These are phyloP conservation scores for Belgica antarctica DNA, from an alignment of 2,888 invertebrate genomes.

Conservation along the genomic window DNA sequence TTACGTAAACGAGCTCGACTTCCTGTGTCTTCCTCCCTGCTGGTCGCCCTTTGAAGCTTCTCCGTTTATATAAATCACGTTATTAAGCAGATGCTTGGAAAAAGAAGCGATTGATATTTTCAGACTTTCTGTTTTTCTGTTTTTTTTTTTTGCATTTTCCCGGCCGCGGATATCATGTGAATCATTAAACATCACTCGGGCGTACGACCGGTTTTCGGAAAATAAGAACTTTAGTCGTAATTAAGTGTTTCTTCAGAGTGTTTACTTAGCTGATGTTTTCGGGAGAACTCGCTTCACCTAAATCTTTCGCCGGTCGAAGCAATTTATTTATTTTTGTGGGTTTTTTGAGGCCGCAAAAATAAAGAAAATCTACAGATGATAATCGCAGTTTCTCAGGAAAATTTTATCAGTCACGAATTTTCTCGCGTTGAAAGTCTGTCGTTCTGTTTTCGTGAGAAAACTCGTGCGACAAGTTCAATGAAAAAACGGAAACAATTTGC, in stretches of 20 bases:
- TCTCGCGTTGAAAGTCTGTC: no score
- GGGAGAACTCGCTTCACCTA: conserved; percentile 3
- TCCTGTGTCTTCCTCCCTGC: no score
- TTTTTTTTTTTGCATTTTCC: background rate
- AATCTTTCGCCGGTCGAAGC: background rate
- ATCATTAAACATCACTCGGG: conserved; percentile 1
- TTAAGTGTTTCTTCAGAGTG: background rate
- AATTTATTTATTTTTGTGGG: conserved; percentile 8
- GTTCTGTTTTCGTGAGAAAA: background rate
- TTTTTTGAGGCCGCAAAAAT: background rate
- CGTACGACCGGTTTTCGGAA: background rate
- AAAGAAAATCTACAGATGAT: conserved; percentile 13
- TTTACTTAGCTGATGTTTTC: conserved; percentile 1
- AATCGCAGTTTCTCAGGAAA: background rate
- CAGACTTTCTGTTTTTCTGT: no score
- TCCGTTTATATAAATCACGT: background rate
- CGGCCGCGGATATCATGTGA: background rate
- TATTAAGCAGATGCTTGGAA: background rate
- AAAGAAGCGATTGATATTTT: background rate
- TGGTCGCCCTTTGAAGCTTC: background rate
- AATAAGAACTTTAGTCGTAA: background rate
- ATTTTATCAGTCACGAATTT: conserved; percentile 12
- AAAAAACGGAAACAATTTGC: no score
- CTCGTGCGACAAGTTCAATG: conserved; percentile 14
- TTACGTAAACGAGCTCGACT: no score